Evolutionary conservation across 2,797 vertebrate genomes (phyloP).

Genomic region (Protonibea diacanthus): DNA sequence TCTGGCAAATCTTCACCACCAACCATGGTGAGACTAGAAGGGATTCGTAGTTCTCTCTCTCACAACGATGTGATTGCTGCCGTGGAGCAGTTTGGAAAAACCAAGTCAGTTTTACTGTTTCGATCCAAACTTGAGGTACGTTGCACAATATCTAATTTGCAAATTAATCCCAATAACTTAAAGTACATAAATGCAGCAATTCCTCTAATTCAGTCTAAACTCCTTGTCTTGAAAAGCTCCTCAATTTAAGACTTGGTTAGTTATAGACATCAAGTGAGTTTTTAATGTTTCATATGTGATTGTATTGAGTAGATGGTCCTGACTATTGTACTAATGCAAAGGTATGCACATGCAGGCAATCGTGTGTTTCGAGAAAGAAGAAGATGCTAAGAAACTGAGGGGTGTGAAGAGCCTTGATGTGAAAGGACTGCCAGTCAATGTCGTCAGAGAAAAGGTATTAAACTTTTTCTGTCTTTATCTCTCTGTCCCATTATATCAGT

Average conservation of each 20-base stretch:
- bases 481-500: background rate
- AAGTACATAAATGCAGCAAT: too few species aligned
- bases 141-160: background rate
- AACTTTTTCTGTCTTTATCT: background rate
- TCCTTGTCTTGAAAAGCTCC: too few species aligned
- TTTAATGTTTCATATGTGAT: background rate
- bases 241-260: background rate
- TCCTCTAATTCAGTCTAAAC: too few species aligned
- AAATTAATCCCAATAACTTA: too few species aligned
- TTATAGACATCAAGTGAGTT: background rate
- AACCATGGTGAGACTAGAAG: constrained; percentile 52
- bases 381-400: constrained; percentile 86
- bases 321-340: background rate
- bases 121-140: constrained; percentile 51
- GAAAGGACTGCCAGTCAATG: constrained; percentile 76
- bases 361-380: constrained; percentile 87
- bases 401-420: constrained; percentile 76
- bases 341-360: constrained; percentile 81
- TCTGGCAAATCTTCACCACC: constrained; percentile 10
- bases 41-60: constrained; percentile 11
- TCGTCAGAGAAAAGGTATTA: constrained; percentile 73
- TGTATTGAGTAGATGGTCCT: background rate
- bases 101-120: constrained; percentile 85
- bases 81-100: constrained; percentile 88
- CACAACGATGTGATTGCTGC: constrained; percentile 83